A percentile compares a stretch with the other conserved stretches of the same genome.
Conservation (phyloP, 2,797 vertebrate species). For the Numenius phaeopus region DNA sequence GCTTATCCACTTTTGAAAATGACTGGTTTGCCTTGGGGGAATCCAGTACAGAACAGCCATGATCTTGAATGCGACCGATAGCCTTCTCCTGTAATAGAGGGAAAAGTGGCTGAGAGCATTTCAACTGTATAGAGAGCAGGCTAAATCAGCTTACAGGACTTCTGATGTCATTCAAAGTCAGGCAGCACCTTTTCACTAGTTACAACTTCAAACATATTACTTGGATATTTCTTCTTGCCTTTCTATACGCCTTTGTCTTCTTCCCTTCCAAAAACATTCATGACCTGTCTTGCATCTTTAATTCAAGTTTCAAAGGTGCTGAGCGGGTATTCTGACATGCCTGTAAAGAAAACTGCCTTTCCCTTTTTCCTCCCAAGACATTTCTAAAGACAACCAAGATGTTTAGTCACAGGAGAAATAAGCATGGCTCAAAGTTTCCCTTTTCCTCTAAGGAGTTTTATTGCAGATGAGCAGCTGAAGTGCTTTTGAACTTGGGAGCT, state of each 20-base stretch:
- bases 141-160: neutral
- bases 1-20: neutral
- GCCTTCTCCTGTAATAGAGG: constrained; percentile 14
- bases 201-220: neutral
- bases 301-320: neutral
- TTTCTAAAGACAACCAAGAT: neutral
- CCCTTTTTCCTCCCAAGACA: neutral
- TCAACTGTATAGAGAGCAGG: neutral
- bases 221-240: neutral
- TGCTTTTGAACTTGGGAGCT: neutral
- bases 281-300: neutral
- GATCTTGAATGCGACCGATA: neutral
- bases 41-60: neutral
- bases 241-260: neutral
- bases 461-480: neutral
- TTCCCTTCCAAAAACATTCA: neutral
- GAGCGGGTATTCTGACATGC: neutral
- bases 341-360: neutral
- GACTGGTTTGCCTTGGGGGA: constrained; percentile 2
- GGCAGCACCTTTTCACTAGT: neutral
- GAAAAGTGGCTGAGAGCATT: neutral
- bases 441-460: neutral
- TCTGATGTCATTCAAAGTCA: neutral
- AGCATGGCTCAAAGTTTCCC: neutral
- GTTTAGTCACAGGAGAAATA: neutral